Conservation (phyloP, 2,113 vertebrate genomes). For the Ailuropoda melanoleuca region DNA sequence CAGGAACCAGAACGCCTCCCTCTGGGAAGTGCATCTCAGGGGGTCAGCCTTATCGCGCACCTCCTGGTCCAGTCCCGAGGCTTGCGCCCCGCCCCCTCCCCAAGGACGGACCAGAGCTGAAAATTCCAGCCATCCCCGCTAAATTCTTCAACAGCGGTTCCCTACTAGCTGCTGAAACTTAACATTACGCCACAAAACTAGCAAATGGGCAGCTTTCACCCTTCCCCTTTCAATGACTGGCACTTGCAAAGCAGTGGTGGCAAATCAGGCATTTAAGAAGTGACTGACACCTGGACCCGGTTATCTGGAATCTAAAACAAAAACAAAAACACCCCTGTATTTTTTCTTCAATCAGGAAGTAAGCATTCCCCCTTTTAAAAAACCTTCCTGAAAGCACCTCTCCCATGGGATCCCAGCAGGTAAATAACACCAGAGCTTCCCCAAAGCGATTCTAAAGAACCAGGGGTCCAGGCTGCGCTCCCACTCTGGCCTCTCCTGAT, state of each 20-base stretch:
- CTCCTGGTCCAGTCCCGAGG: not conserved
- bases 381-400: conserved; percentile 17
- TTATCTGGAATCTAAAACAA: not conserved
- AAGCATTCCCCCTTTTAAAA: not conserved
- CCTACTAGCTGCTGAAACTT: conserved; percentile 14
- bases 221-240: not conserved
- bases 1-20: not conserved
- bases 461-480: not conserved
- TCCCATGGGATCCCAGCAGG: conserved; percentile 47
- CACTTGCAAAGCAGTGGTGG: not conserved
- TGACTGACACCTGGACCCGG: not conserved
- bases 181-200: not conserved
- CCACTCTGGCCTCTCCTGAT: not conserved
- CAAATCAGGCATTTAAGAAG: conserved; percentile 22
- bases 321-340: not conserved
- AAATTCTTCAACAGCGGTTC: not conserved
- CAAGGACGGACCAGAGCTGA: not conserved
- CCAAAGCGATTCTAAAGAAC: not conserved
- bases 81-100: not conserved
- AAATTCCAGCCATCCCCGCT: not conserved
- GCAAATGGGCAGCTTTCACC: not conserved
- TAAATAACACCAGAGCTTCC: conserved; percentile 57
- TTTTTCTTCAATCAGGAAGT: conserved; percentile 37
- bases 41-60: not conserved
- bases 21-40: not conserved